A percentile compares a stretch with the other conserved stretches of the same genome.
These are phyloP conservation scores for Takifugu bimaculatus DNA, from an alignment of 2,113 vertebrate species.

Conservation along the genomic window DNA sequence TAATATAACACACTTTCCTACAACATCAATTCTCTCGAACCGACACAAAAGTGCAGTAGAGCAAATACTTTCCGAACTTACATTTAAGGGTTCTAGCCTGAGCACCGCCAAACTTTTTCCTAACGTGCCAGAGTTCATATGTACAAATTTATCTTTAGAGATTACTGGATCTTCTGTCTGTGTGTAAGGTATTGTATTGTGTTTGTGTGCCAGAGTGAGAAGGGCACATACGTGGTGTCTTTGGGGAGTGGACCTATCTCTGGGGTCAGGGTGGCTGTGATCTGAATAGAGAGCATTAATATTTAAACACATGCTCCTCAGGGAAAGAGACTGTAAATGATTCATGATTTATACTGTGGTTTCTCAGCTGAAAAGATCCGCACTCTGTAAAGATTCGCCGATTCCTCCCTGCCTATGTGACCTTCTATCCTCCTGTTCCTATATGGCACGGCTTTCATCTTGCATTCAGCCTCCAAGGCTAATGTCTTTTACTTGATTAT, in stretches of 20 bases:
- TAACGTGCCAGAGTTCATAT: not conserved
- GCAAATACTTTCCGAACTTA: too few species aligned
- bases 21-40: too few species aligned
- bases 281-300: constrained; percentile 72
- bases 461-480: constrained; percentile 46
- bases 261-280: constrained; percentile 71
- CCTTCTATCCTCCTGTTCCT: constrained; percentile 47
- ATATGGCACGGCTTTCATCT: constrained; percentile 42
- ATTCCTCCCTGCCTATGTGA: constrained; percentile 38
- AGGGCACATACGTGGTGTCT: constrained; percentile 41
- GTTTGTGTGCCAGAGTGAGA: constrained; percentile 30
- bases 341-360: constrained; percentile 66
- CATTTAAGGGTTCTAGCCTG: too few species aligned
- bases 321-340: constrained; percentile 70
- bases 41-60: too few species aligned
- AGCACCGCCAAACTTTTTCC: not conserved
- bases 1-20: too few species aligned
- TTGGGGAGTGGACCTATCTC: constrained; percentile 63
- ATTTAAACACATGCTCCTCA: constrained; percentile 69
- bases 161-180: constrained; percentile 23
- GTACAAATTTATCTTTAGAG: constrained; percentile 11
- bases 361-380: constrained; percentile 48
- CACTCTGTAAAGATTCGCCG: constrained; percentile 51
- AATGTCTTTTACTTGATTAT: constrained; percentile 39
- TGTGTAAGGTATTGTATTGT: constrained; percentile 44